Base-by-base conservation (phyloP, 2,888 invertebrate genomes). In the Oxystoma pomonae region DNA sequence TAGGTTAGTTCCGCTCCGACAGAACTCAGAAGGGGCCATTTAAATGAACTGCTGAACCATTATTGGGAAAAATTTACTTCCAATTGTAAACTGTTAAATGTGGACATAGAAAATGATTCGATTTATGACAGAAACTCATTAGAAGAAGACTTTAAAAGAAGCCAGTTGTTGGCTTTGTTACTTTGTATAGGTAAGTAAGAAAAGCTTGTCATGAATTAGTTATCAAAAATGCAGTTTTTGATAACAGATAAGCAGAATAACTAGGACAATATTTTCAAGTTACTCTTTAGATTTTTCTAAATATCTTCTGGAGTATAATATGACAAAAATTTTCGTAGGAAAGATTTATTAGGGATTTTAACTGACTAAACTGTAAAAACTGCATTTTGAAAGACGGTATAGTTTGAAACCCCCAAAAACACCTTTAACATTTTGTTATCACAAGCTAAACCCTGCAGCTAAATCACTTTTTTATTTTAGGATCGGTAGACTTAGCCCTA, bases 401-500 rank as follows among this genome's bases (percentile, higher is more conserved):
- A n/a, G n/a, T n/a, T n/a, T n/a, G n/a, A n/a, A n/a, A n/a, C n/a
- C n/a, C n/a, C n/a, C n/a, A n/a, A n/a, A n/a, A n/a, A n/a, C n/a
- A 53, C 19, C 49, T 35, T 16, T 2, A 16, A 35, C n/a, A n/a
- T 53, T 9, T 53, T 53, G 3, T 3, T 53, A 53, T 53, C 7
- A 9, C 53, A 19, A n/a, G n/a, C n/a, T n/a, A n/a, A n/a, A n/a
- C n/a, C n/a, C n/a, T n/a, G 5, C 5, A 9, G n/a, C 50, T 50
- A 12, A 50, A 12, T 9, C n/a, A 12, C 50, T 20, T 20, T 57
- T 16, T 60, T 57, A 35, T 62, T 65, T 18, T 19, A 67, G 67
- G 92, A 19, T 91, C 91, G 50, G 90, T 92, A 3, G 92, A 92
- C 75, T 87, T 92, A 58, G 92, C 91, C 2, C 80, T 92, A 17